Percentiles rank a stretch among this genome's conserved stretches.
Conservation (phyloP, 2,113 vertebrate genomes). For the Phaethornis superciliosus region DNA sequence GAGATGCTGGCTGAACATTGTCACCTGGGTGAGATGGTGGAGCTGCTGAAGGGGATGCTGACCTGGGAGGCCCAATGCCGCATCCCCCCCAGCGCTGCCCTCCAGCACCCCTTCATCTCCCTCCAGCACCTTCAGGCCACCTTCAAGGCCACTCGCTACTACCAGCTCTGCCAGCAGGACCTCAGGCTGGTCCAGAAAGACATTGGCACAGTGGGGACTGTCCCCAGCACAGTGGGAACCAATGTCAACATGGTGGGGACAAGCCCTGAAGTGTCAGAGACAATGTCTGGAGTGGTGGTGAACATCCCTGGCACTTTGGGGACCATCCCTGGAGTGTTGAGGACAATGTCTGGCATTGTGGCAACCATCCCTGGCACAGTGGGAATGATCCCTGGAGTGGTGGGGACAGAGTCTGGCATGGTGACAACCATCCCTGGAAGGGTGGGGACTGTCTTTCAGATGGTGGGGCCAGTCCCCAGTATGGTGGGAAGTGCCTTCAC, state of each 20-base stretch:
- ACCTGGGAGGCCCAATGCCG: conserved; percentile 73
- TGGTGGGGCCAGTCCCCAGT: too few relatives aligned
- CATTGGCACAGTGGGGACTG: fast-evolving
- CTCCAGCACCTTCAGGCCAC: conserved; percentile 61
- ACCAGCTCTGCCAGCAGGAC: conserved; percentile 54
- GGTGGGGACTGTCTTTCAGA: too few relatives aligned
- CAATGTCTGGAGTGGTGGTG: too few relatives aligned
- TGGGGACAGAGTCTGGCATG: too few relatives aligned
- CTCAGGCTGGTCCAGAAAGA: conserved; percentile 7
- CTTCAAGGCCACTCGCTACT: conserved; percentile 64
- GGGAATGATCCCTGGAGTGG: too few relatives aligned
- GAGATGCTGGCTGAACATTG: conserved; percentile 55
- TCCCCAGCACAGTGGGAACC: background rate
- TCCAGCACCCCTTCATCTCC: conserved; percentile 76
- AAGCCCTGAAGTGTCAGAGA: too few relatives aligned
- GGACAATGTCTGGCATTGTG: too few relatives aligned
- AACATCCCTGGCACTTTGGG: too few relatives aligned
- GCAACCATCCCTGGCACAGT: too few relatives aligned
- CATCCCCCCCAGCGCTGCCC: conserved; percentile 71
- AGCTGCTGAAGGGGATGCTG: conserved; percentile 79
- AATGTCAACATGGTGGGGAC: too few relatives aligned
- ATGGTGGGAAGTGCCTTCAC: conserved; percentile 14
- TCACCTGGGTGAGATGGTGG: conserved; percentile 77
- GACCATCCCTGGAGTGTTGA: too few relatives aligned
- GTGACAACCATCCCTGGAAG: too few relatives aligned